A percentile compares a stretch with the other conserved stretches of the same genome.
phyloP scores from a whole-genome alignment of 2,797 vertebrate species.

The Smutsia gigantea region DNA sequence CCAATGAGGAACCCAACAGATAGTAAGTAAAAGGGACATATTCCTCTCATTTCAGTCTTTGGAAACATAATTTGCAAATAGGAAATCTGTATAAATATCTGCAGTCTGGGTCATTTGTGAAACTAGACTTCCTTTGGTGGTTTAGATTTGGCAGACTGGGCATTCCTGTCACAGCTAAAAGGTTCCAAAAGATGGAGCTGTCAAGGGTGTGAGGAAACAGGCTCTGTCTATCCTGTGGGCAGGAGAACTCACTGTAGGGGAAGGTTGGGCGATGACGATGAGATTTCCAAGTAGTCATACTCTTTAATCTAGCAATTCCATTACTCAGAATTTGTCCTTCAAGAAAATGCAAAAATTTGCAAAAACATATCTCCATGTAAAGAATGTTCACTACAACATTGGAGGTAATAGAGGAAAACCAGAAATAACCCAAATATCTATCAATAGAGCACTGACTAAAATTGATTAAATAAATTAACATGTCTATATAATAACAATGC shows the following conservation, averaged over 20 bases:
- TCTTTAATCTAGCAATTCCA: conserved; percentile 32
- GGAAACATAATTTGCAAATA: conserved; percentile 31
- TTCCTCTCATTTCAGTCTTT: neutral
- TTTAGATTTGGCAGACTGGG: conserved; percentile 43
- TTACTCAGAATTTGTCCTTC: conserved; percentile 37
- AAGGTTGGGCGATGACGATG: neutral
- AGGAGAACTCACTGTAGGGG: neutral
- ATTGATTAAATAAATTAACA: conserved; percentile 46
- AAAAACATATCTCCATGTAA: neutral
- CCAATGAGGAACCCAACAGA: conserved; percentile 97
- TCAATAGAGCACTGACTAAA: conserved; percentile 35
- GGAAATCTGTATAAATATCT: conserved; percentile 2
- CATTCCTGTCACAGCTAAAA: conserved; percentile 23
- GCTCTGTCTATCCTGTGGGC: neutral
- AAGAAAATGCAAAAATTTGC: conserved; percentile 48
- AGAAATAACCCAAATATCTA: conserved; percentile 2
- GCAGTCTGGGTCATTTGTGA: neutral
- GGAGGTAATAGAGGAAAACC: conserved; percentile 30
- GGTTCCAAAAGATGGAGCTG: neutral
- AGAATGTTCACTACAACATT: neutral
- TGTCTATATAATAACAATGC: neutral
- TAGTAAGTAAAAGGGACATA: conserved; percentile 89
- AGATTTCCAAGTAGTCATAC: conserved; percentile 33
- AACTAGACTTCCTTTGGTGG: neutral
- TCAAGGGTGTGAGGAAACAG: neutral